Conservation (phyloP, 2,888 invertebrate species). For the Megaustenia siamemsis region DNA sequence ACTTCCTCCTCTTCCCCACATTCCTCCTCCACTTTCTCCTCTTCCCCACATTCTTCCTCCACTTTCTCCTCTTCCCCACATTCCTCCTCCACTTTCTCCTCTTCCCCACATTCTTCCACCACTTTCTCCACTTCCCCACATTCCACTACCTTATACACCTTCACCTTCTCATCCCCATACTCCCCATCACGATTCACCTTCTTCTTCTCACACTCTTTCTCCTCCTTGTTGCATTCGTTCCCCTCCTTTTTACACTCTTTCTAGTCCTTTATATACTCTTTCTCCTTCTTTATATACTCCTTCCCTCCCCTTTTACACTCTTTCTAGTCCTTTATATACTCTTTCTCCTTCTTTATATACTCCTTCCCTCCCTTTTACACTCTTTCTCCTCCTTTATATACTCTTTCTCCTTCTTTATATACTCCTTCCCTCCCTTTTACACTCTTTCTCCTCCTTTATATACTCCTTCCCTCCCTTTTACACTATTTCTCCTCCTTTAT, state of each 20-base stretch:
- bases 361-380: too few species aligned
- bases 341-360: too few species aligned
- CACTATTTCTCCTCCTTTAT: too few species aligned
- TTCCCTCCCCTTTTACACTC: neutral
- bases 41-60: slow-evolving; percentile 1
- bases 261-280: neutral
- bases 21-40: neutral
- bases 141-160: too few species aligned
- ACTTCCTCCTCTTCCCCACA: neutral
- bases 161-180: neutral
- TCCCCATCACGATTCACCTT: neutral
- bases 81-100: neutral
- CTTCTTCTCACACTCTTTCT: slow-evolving; percentile 4
- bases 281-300: too few species aligned
- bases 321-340: neutral
- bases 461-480: too few species aligned
- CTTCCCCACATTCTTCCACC: neutral
- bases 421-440: too few species aligned
- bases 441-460: too few species aligned
- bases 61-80: neutral
- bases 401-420: neutral
- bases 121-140: neutral
- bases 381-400: neutral
- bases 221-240: neutral
- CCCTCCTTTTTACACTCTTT: neutral